These are phyloP conservation scores for Myzus persicae DNA, from an alignment of 1,140 invertebrate species.

Conservation along the genomic window DNA sequence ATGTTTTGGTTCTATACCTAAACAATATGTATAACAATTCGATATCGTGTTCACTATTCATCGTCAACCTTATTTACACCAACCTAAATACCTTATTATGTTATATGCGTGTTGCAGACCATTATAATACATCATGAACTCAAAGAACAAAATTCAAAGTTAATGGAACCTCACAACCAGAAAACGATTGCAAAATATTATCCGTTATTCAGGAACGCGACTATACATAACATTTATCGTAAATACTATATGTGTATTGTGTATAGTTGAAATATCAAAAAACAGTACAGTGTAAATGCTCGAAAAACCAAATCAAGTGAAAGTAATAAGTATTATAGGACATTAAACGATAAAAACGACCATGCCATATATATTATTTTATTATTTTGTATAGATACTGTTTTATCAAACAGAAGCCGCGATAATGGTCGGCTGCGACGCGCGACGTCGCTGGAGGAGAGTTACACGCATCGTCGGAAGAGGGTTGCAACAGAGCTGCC, in stretches of 20 bases:
- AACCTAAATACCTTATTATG: background rate
- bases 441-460: background rate
- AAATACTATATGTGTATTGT: no score
- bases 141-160: background rate
- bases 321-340: background rate
- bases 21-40: background rate
- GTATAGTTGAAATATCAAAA: background rate
- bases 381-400: background rate
- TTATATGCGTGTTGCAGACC: background rate
- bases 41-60: background rate
- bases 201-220: background rate
- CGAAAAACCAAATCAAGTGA: background rate
- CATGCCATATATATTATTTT: background rate
- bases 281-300: background rate
- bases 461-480: background rate
- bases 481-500: background rate
- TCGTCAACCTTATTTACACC: background rate
- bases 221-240: background rate
- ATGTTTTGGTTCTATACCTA: background rate
- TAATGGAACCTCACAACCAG: background rate
- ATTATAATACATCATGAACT: background rate
- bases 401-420: background rate
- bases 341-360: background rate
- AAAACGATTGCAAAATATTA: constrained; percentile 3
- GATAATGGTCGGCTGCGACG: background rate